These are phyloP conservation scores for Homarus gammarus DNA, from an alignment of 2,888 invertebrate species.

Conservation along the genomic window DNA sequence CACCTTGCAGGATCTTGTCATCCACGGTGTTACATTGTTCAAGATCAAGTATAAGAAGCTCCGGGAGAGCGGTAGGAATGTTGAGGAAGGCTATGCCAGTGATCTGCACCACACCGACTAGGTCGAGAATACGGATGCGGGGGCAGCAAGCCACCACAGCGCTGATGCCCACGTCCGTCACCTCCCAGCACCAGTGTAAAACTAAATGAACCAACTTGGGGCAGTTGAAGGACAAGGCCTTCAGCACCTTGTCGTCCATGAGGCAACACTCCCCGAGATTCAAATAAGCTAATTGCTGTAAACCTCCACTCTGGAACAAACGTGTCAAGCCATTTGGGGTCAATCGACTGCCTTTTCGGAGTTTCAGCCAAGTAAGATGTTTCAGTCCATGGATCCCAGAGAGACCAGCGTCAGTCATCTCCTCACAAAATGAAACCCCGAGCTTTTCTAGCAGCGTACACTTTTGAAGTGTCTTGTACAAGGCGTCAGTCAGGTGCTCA, in stretches of 20 bases:
- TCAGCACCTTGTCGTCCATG: conserved; percentile 69
- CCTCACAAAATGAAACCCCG: conserved; percentile 74
- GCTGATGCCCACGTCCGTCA: conserved; percentile 74
- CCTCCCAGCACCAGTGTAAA: conserved; percentile 76
- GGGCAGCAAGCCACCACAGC: conserved; percentile 61
- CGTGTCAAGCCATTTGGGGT: conserved; percentile 52
- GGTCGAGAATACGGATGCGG: conserved; percentile 59
- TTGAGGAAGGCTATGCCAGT: conserved; percentile 63
- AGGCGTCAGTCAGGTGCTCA: conserved; percentile 72
- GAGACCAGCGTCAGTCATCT: conserved; percentile 74
- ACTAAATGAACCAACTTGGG: conserved; percentile 60
- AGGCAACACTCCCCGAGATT: conserved; percentile 74
- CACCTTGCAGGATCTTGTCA: conserved; percentile 43
- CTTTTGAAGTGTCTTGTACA: conserved; percentile 56
- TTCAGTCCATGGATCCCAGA: conserved; percentile 61
- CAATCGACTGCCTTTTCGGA: conserved; percentile 70
- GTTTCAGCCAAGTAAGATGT: conserved; percentile 66
- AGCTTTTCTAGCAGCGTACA: conserved; percentile 63
- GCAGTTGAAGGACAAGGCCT: conserved; percentile 64
- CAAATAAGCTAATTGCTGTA: conserved; percentile 60
- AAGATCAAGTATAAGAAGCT: conserved; percentile 72
- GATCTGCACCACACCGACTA: conserved; percentile 74
- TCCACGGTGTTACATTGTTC: conserved; percentile 71
- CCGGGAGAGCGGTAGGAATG: conserved; percentile 63
- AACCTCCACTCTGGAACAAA: conserved; percentile 56